Percentiles rank a stretch among this genome's conserved stretches.
Evolutionary conservation across 2,113 vertebrate genomes (phyloP).

Genomic region (Sander lucioperca): DNA sequence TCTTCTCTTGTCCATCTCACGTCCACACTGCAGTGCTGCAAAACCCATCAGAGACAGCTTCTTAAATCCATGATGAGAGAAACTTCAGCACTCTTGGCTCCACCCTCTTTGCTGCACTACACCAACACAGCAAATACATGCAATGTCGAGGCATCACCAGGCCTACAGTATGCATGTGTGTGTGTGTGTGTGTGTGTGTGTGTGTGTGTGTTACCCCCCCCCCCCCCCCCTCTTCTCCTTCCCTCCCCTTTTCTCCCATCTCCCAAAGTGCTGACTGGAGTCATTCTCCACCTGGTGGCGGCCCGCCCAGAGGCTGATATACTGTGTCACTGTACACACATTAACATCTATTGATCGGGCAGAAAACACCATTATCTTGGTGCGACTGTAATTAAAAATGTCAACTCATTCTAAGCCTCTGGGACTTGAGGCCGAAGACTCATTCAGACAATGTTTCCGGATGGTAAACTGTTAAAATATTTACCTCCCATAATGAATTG

Average conservation of each 20-base stretch:
- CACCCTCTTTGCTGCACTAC: conserved; percentile 48
- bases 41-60: conserved; percentile 13
- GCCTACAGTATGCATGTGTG: background rate
- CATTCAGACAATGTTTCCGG: background rate
- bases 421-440: conserved; percentile 24
- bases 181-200: conserved; percentile 12
- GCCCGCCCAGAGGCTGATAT: conserved; percentile 69
- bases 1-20: background rate
- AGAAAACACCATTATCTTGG: conserved; percentile 69
- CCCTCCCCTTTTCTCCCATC: conserved; percentile 15
- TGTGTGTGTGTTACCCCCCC: background rate
- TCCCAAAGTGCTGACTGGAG: conserved; percentile 75
- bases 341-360: conserved; percentile 79
- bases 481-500: conserved; percentile 45
- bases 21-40: conserved; percentile 3
- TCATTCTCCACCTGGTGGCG: conserved; percentile 62
- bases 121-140: conserved; percentile 29
- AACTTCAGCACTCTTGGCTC: conserved; percentile 4
- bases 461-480: conserved; percentile 69
- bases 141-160: conserved; percentile 11
- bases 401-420: conserved; percentile 25
- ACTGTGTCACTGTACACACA: conserved; percentile 68
- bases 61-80: conserved; percentile 5
- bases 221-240: background rate
- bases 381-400: conserved; percentile 58